Base-by-base conservation (phyloP, 2,888 invertebrate genomes). In the Apotomis betuletana region DNA sequence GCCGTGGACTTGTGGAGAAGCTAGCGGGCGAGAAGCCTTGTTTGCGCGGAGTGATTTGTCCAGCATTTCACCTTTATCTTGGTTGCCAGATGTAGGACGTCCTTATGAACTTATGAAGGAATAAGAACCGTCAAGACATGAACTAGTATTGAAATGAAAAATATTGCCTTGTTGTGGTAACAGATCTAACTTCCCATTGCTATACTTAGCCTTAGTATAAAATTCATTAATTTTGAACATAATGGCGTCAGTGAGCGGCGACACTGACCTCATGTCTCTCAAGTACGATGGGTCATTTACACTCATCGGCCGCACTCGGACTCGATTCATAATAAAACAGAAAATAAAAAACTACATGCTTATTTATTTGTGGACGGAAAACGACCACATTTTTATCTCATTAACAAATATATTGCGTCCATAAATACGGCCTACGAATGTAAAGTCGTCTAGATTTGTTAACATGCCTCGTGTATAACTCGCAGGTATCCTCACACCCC, bases 231-330 rank as follows among this genome's bases (percentile, higher is more conserved):
- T 89, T 87, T 84, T 83, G 83, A 85, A 81, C 81, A 84, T 80
- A 83, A 83, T 85, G 86, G 81, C 89, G 87, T 87, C 87, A 86
- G 78, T 73, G 75, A 44, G 67, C 49, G 74, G 76, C 85, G 88
- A 82, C 88, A 88, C 82, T 89, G 91, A 92, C 91, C 92, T 90
- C 86, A 76, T 74, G 27, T 74, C 76, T 80, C 82, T 90, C 90
- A 92, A 92, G 92, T 87, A 84, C 92, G 79, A 79, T 78, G 82
- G 92, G 91, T 91, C 91, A 77, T 83, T 83, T 81, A 79, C 82
- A 78, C 75, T 74, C 74, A 75, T 76, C 77, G 76, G 51, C 55
- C 70, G 65, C 64, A 63, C 71, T 64, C 70, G 71, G 67, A 71
- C 63, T 67, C 68, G 70, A 67, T 70, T 71, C 63, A 74, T 67